Percentiles rank a stretch among this genome's conserved stretches.
phyloP scores from a whole-genome alignment of 2,888 invertebrate species.

The Tetragonula carbonaria region DNA sequence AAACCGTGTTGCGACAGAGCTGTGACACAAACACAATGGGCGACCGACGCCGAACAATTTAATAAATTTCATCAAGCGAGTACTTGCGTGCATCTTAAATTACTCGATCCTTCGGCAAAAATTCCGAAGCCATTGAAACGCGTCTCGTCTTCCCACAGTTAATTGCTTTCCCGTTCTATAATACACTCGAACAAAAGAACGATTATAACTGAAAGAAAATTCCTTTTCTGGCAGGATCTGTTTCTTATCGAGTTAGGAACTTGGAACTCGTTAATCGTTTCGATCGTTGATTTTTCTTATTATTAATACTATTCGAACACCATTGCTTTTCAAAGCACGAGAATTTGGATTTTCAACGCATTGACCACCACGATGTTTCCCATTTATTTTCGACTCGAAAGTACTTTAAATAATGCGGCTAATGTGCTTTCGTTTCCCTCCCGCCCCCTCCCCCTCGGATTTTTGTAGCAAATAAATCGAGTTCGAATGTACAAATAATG shows the following conservation, averaged over 20 bases:
- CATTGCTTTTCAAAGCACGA: too few species aligned
- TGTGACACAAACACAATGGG: background rate
- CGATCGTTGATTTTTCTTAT: constrained; percentile 13
- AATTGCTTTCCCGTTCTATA: constrained; percentile 3
- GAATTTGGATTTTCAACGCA: too few species aligned
- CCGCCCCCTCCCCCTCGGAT: too few species aligned
- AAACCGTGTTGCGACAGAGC: background rate
- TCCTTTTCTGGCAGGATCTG: background rate
- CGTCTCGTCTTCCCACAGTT: constrained; percentile 8
- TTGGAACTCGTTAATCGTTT: constrained; percentile 12
- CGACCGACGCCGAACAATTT: constrained; percentile 12
- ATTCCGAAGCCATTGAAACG: constrained; percentile 9
- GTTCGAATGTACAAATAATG: too few species aligned
- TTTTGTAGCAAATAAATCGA: too few species aligned
- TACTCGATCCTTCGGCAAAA: background rate
- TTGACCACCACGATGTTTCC: too few species aligned
- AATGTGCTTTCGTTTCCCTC: too few species aligned
- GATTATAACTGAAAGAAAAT: constrained; percentile 9
- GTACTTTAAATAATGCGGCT: too few species aligned
- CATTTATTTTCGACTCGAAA: too few species aligned
- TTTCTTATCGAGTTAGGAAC: background rate
- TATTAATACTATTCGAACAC: too few species aligned
- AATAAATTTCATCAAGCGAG: constrained; percentile 21
- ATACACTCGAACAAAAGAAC: background rate
- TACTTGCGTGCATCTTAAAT: constrained; percentile 24